Evolutionary conservation across 2,888 invertebrate genomes (phyloP), one percentile per base, ranked within the genome.

Genomic region (Clepsis dumicolana): DNA sequence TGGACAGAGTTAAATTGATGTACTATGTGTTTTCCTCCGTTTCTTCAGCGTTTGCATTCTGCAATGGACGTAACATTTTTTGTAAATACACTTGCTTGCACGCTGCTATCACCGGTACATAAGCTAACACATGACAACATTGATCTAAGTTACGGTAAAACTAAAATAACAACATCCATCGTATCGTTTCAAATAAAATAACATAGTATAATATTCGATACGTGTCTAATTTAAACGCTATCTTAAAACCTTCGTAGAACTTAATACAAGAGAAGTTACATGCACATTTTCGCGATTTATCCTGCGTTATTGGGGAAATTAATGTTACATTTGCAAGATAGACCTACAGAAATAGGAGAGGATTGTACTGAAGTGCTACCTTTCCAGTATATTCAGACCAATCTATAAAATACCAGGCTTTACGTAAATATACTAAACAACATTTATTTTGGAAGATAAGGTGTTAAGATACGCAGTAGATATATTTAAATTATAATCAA

Each of bases 391-490:
- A 80, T 77, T 73, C 78, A 78, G 81, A 77, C 78, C 75, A 76
- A 80, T 75, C 88, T 88, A 89, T 83, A 80, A 81, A 80, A 76
- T 77, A 82, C 67, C 77, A 84, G 80, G 78, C 80, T 77, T 73
- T 72, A 80, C 73, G 75, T 81, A 85, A 80, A 87, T 84, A 87
- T 83, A 86, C 83, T 88, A 85, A 84, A 88, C 78, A 88, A 90
- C 93, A 93, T 93, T 93, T 93, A 93, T 93, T 93, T 93, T 93
- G 93, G 93, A 93, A 93, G 93, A 92, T 88, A 88, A 80, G 77
- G 76, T 83, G 82, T 80, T 84, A 82, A 81, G 74, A 86, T 85
- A 87, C 80, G 75, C 76, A 85, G 75, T 74, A 76, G 75, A 66
- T 80, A 82, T 82, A 80, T 81, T 79, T 83, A 69, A 80, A 73